A percentile compares a stretch with the other conserved stretches of the same genome.
phyloP scores from a whole-genome alignment of 2,113 vertebrate species.

The Siniperca chuatsi region DNA sequence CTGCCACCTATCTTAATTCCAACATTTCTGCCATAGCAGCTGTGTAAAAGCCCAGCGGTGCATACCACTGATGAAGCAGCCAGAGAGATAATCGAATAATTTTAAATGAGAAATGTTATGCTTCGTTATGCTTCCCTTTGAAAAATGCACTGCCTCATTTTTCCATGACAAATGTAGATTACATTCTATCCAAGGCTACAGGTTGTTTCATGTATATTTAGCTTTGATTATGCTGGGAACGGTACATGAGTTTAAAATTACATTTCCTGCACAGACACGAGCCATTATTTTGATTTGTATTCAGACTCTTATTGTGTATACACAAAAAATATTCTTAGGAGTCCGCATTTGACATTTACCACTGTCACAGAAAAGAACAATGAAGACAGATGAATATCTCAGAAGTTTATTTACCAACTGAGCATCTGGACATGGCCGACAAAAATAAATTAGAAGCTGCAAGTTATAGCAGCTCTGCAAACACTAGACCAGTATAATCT shows the following conservation, averaged over 20 bases:
- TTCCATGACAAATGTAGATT: slow-evolving; percentile 67
- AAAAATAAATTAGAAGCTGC: not conserved
- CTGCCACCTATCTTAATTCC: slow-evolving; percentile 28
- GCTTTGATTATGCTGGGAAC: slow-evolving; percentile 53
- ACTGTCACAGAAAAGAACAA: not conserved
- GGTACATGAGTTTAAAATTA: slow-evolving; percentile 45
- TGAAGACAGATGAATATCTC: slow-evolving; percentile 1
- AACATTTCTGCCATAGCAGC: slow-evolving; percentile 13
- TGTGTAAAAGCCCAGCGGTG: slow-evolving; percentile 44
- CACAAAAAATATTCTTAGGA: not conserved
- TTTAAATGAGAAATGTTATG: slow-evolving; percentile 66
- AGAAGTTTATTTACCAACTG: not conserved
- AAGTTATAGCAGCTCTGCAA: not conserved
- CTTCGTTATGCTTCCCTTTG: slow-evolving; percentile 70
- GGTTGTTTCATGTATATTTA: slow-evolving; percentile 67
- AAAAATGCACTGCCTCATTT: slow-evolving; percentile 58
- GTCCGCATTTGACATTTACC: slow-evolving; percentile 4
- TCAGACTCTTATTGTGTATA: not conserved
- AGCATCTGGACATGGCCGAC: not conserved
- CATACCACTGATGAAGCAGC: slow-evolving; percentile 56
- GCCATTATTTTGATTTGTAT: slow-evolving; percentile 8
- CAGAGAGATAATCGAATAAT: slow-evolving; percentile 74
- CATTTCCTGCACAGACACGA: slow-evolving; percentile 40
- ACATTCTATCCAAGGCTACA: slow-evolving; percentile 59
- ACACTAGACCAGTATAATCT: not conserved